Evolutionary conservation across 2,797 vertebrate genomes (phyloP), one percentile per base, ranked within the genome.

Genomic region (Pygocentrus nattereri): DNA sequence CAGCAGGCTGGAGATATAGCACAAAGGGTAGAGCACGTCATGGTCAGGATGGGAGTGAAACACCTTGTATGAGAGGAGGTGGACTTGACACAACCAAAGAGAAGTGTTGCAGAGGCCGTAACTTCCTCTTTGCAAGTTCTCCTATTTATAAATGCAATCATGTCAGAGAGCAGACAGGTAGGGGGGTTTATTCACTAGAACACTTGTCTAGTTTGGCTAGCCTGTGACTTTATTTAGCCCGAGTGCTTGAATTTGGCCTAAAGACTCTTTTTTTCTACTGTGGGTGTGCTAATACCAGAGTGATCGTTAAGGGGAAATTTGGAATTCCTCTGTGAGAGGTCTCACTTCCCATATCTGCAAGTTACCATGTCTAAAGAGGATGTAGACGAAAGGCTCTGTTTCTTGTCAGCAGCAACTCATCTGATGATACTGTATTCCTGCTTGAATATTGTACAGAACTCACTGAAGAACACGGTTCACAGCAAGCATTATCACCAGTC

Each of bases 41-140:
- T 72, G 67, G 11, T 77, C 61, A 68, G 68, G 49, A 77, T 56
- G 56, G 54, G 41, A 41, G 64, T 74, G 25, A 64, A 34, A 75
- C 25, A 21, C 27, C 49, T 34, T 56, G 7, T 50, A 25, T 4
- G 5, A 49, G 16, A n/a, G 18, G 62, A 62, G 67, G 58, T 58
- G 54, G 49, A 31, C 27, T 18, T 54, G 52, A 65, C 59, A 76
- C 81, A 85, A 74, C 54, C 49, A 54, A 38, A 74, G 19, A 78
- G 15, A 27, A 47, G 69, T 38, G 71, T 49, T 81, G 41, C 34
- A 34, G 13, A 56, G 38, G 41, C n/a, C 49, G 25, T 34, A 4
- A 25, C 64, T 84, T 84, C 76, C 80, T 75, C 70, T 75, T 30
- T n/a, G 44, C 31, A 62, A 76, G 52, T 79, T 78, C 70, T 78